Conservation (phyloP, 2,888 invertebrate species). For the Apodemia hepburni region DNA sequence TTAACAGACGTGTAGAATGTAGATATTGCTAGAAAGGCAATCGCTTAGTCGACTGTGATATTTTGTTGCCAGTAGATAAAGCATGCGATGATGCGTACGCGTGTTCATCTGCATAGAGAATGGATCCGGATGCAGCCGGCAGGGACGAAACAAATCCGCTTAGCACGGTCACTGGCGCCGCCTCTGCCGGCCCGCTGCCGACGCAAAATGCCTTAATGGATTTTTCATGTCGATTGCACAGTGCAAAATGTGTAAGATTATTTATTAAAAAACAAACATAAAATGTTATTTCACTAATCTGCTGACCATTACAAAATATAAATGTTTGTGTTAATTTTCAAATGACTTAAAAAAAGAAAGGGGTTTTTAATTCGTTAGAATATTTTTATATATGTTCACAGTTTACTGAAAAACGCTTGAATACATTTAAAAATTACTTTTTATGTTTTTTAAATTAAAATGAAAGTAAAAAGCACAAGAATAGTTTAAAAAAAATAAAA, state of each 20-base stretch:
- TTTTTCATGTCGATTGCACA: slow-evolving; percentile 78
- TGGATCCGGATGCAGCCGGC: slow-evolving; percentile 32
- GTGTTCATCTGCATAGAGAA: slow-evolving; percentile 31
- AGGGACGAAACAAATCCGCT: slow-evolving; percentile 68
- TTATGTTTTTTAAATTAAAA: too few relatives aligned
- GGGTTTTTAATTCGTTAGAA: too few relatives aligned
- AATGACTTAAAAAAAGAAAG: too few relatives aligned
- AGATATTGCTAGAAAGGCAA: slow-evolving; percentile 12
- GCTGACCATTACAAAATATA: too few relatives aligned
- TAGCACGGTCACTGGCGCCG: slow-evolving; percentile 72
- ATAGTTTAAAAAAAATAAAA: too few relatives aligned
- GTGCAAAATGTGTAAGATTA: slow-evolving; percentile 54
- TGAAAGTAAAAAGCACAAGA: too few relatives aligned
- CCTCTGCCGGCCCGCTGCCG: slow-evolving; percentile 52
- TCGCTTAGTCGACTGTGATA: slow-evolving; percentile 19
- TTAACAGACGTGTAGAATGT: not conserved
- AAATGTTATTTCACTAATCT: too few relatives aligned
- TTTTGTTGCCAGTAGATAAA: slow-evolving; percentile 24
- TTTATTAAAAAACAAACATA: slow-evolving; percentile 29
- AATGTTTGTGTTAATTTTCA: too few relatives aligned
- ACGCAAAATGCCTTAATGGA: slow-evolving; percentile 65
- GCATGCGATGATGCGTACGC: slow-evolving; percentile 29
- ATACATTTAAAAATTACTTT: too few relatives aligned
- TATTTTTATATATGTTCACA: too few relatives aligned
- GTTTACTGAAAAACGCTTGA: too few relatives aligned